These are phyloP conservation scores for Tribolium castaneum DNA, from an alignment of 1,140 invertebrate species.

Conservation along the genomic window DNA sequence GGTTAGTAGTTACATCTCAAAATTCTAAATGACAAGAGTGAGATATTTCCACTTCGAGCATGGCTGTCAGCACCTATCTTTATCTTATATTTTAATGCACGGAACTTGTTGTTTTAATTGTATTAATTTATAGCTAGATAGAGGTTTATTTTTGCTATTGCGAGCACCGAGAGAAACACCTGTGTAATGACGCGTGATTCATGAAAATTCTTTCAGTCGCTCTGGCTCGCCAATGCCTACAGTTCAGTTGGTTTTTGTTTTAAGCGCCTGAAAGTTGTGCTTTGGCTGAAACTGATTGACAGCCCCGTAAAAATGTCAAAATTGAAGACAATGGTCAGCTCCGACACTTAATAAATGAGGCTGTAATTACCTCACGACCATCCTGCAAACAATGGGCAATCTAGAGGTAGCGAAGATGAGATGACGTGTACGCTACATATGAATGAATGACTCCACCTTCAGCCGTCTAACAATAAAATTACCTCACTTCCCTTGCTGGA, in stretches of 20 bases:
- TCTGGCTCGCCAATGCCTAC: background rate
- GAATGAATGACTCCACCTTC: conserved; percentile 49
- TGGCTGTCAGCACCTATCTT: background rate
- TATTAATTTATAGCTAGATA: conserved; percentile 13
- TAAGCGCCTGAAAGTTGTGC: no score
- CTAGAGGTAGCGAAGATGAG: conserved; percentile 44
- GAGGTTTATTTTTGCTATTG: conserved; percentile 9
- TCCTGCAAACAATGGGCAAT: conserved; percentile 43
- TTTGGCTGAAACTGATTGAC: no score
- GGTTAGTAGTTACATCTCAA: background rate
- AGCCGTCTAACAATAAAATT: conserved; percentile 50
- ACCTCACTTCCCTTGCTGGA: conserved; percentile 47
- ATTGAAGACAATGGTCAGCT: background rate
- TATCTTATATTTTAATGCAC: conserved; percentile 18
- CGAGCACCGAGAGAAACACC: conserved; percentile 8
- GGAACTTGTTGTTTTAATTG: conserved; percentile 28
- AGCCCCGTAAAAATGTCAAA: background rate
- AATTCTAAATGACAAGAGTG: background rate
- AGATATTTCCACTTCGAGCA: background rate
- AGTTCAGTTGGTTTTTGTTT: background rate
- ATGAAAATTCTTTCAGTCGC: conserved; percentile 24
- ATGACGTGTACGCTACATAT: conserved; percentile 47
- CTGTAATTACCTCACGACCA: conserved; percentile 22
- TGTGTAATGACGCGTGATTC: conserved; percentile 33
- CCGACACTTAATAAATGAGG: conserved; percentile 31